These are phyloP conservation scores for Eubasilissa regina DNA, from an alignment of 1,140 invertebrate species.

Conservation along the genomic window DNA sequence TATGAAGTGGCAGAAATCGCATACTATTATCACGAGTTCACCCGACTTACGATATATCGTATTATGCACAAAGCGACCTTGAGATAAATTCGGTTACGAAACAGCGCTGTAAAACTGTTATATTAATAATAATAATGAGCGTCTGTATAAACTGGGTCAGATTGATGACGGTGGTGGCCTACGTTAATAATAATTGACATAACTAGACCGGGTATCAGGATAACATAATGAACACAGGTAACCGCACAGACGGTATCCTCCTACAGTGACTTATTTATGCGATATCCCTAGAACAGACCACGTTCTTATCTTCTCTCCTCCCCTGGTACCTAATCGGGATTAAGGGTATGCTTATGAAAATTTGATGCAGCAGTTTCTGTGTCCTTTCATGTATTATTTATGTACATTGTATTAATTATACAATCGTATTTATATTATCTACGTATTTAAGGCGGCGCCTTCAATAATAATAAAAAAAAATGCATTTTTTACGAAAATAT, in stretches of 20 bases:
- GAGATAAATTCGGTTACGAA: too few species aligned
- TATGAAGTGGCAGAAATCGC: too few species aligned
- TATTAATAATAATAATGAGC: too few species aligned
- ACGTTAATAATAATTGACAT: constrained; percentile 24
- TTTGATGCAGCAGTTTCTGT: background rate
- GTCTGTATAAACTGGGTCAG: constrained; percentile 5
- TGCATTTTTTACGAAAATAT: too few species aligned
- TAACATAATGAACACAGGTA: constrained; percentile 33
- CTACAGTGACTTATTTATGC: constrained; percentile 6
- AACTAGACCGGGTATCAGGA: constrained; percentile 18
- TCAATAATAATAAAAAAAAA: background rate
- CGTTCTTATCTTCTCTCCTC: background rate
- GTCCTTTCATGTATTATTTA: background rate
- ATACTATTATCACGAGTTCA: too few species aligned
- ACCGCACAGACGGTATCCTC: constrained; percentile 5
- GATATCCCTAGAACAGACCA: background rate
- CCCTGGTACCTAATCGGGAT: constrained; percentile 13
- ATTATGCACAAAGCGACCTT: too few species aligned
- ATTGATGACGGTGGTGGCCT: background rate
- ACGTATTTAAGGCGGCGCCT: background rate
- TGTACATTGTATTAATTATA: background rate
- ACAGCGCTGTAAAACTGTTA: too few species aligned
- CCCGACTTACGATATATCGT: too few species aligned
- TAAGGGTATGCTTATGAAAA: background rate
- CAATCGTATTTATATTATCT: background rate